Evolutionary conservation across 2,888 invertebrate genomes (phyloP).

Genomic region (Noctua pronuba): DNA sequence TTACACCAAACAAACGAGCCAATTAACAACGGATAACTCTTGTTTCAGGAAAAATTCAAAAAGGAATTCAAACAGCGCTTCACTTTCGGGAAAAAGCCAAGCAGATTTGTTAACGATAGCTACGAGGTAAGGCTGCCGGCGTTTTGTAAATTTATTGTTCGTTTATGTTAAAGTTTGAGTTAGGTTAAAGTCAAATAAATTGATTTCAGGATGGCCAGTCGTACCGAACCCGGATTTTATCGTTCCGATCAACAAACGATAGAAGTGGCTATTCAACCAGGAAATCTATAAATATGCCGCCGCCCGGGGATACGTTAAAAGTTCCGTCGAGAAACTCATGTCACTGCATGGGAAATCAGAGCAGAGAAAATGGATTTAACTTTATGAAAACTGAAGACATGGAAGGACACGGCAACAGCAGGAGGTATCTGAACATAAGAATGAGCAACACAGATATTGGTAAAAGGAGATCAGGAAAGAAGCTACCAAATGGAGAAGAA

Average conservation of each 20-base stretch:
- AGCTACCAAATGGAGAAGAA: slow-evolving; percentile 72
- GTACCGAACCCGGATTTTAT: slow-evolving; percentile 84
- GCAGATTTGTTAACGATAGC: slow-evolving; percentile 85
- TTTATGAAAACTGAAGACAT: slow-evolving; percentile 74
- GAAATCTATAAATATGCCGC: slow-evolving; percentile 81
- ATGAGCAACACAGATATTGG: slow-evolving; percentile 69
- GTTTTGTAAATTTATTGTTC: slow-evolving; percentile 8
- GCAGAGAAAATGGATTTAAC: slow-evolving; percentile 79
- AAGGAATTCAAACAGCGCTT: slow-evolving; percentile 94
- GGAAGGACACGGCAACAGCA: slow-evolving; percentile 71
- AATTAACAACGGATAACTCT: slow-evolving; percentile 43
- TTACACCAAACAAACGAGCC: background rate
- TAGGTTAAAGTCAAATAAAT: slow-evolving; percentile 39
- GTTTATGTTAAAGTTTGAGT: slow-evolving; percentile 1
- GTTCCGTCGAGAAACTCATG: slow-evolving; percentile 78
- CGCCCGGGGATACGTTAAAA: slow-evolving; percentile 77
- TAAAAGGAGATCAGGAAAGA: slow-evolving; percentile 72
- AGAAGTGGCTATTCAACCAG: slow-evolving; percentile 81
- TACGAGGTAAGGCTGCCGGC: slow-evolving; percentile 80
- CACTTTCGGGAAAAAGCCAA: slow-evolving; percentile 89
- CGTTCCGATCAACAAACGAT: slow-evolving; percentile 86
- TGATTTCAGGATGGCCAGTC: slow-evolving; percentile 86
- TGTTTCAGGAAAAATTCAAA: slow-evolving; percentile 94
- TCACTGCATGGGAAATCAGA: slow-evolving; percentile 78
- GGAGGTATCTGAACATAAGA: slow-evolving; percentile 66